Percentiles rank a stretch among this genome's conserved stretches.
Conservation (phyloP, 2,888 invertebrate genomes). For the Hybos culiciformis region DNA sequence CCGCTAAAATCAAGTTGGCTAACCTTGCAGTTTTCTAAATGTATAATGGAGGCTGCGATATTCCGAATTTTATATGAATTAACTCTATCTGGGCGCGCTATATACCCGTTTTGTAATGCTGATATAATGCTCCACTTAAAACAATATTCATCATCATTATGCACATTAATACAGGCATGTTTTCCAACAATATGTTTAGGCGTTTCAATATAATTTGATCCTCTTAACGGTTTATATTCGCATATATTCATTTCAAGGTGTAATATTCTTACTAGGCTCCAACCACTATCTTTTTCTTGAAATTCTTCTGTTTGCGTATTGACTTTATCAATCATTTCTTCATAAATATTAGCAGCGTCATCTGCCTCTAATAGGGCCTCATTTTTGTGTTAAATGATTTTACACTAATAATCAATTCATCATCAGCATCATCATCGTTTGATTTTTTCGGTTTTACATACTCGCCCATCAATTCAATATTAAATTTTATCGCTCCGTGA, state of each 20-base stretch:
- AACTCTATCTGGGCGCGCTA: constrained; percentile 10
- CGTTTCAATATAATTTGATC: constrained; percentile 13
- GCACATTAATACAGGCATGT: constrained; percentile 18
- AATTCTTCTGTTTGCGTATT: constrained; percentile 15
- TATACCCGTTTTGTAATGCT: constrained; percentile 14
- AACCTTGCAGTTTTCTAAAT: constrained; percentile 9
- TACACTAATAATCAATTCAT: neutral
- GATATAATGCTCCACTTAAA: constrained; percentile 19
- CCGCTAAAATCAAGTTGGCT: constrained; percentile 12
- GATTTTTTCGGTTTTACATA: neutral
- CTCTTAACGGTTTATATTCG: constrained; percentile 13
- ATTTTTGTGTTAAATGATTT: neutral
- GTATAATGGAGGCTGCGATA: constrained; percentile 10
- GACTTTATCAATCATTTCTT: neutral
- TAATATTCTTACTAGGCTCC: constrained; percentile 10
- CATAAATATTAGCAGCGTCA: neutral
- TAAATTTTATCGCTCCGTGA: neutral
- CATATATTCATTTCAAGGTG: constrained; percentile 8
- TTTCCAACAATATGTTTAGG: constrained; percentile 11
- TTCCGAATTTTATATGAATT: constrained; percentile 11
- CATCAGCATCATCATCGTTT: neutral
- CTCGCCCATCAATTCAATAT: neutral
- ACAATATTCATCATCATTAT: constrained; percentile 19
- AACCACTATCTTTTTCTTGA: constrained; percentile 16
- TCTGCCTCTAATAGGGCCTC: neutral